Percentiles rank a stretch among this genome's conserved stretches.
phyloP scores from a whole-genome alignment of 2,113 vertebrate genomes.

The Reinhardtius hippoglossoides region DNA sequence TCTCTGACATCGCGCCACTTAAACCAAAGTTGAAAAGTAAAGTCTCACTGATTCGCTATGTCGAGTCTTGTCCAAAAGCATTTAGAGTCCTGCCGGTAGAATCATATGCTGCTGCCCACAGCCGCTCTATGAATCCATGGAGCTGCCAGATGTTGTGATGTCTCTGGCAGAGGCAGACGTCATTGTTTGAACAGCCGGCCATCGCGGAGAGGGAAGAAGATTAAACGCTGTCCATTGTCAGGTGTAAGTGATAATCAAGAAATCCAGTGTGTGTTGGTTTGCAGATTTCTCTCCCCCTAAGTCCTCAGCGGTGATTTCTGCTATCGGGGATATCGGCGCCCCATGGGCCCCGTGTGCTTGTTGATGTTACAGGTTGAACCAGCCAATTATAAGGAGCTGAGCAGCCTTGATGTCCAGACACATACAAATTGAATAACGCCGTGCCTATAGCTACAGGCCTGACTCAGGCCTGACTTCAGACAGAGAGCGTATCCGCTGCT shows the following conservation, averaged over 20 bases:
- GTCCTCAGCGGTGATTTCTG: neutral
- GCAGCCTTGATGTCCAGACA: constrained; percentile 54
- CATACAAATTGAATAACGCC: constrained; percentile 60
- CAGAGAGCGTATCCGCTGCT: constrained; percentile 26
- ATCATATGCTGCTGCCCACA: too few relatives aligned
- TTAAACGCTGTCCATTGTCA: constrained; percentile 11
- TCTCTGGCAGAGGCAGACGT: too few relatives aligned
- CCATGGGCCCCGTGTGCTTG: constrained; percentile 22
- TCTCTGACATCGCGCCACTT: too few relatives aligned
- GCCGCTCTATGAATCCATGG: too few relatives aligned
- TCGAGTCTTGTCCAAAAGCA: neutral
- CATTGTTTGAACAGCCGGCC: too few relatives aligned
- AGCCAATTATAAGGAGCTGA: constrained; percentile 48
- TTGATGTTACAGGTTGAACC: constrained; percentile 39
- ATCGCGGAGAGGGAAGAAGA: neutral
- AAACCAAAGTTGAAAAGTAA: too few relatives aligned
- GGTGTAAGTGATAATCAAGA: constrained; percentile 39
- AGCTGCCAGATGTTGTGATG: too few relatives aligned
- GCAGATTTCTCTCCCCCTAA: neutral
- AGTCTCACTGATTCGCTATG: too few relatives aligned
- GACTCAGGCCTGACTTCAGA: constrained; percentile 54
- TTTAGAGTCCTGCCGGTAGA: neutral
- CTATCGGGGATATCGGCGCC: constrained; percentile 17
- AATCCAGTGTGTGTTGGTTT: constrained; percentile 28
- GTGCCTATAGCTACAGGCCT: constrained; percentile 35